Conservation (phyloP, 2,113 vertebrate species). For the Rhinoderma darwinii region DNA sequence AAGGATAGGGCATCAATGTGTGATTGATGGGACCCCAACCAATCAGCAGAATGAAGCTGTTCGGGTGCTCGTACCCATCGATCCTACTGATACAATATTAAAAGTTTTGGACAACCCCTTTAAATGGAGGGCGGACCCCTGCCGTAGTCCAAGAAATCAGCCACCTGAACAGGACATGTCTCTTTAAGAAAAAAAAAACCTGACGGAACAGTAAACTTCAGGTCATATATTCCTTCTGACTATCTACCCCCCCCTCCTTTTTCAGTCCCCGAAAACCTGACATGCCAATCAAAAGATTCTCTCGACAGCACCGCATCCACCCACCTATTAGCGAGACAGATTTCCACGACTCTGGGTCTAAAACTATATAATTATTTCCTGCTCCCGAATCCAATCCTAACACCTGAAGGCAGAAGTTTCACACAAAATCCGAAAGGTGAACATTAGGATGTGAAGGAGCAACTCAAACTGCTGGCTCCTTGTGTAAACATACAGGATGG, state of each 20-base stretch:
- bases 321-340: constrained; percentile 19
- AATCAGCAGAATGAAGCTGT: too few species aligned
- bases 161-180: background rate
- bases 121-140: too few species aligned
- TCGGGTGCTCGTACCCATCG: too few species aligned
- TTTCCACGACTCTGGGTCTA: constrained; percentile 7
- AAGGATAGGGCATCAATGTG: too few species aligned
- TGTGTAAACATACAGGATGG: background rate
- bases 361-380: constrained; percentile 42
- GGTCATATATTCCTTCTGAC: background rate
- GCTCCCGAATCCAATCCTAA: constrained; percentile 26
- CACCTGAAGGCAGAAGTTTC: constrained; percentile 25
- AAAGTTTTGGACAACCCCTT: too few species aligned
- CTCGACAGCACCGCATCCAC: background rate
- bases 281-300: constrained; percentile 1
- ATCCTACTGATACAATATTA: too few species aligned
- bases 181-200: background rate
- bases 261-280: background rate
- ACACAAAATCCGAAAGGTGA: background rate
- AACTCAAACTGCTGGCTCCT: background rate
- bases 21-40: too few species aligned
- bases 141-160: too few species aligned
- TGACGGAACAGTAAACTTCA: background rate
- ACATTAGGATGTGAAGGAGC: background rate
- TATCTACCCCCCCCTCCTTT: background rate